Conservation (phyloP, 1,140 invertebrate species). For the Oscheius sp. region DNA sequence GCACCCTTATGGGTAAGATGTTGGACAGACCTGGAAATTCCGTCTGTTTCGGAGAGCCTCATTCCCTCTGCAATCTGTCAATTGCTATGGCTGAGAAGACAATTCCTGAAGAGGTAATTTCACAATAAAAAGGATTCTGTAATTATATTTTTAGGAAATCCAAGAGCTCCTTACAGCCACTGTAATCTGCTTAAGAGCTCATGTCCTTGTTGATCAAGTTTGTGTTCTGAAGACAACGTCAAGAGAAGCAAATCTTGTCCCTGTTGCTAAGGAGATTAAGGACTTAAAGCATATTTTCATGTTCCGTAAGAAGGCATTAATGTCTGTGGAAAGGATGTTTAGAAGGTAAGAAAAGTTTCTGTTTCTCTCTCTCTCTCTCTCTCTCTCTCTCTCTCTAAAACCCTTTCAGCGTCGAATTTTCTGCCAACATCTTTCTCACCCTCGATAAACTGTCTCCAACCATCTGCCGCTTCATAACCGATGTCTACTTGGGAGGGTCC, state of each 20-base stretch:
- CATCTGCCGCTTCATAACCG: no score
- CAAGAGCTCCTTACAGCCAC: not conserved
- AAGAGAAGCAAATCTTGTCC: slow-evolving; percentile 17
- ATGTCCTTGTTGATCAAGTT: slow-evolving; percentile 15
- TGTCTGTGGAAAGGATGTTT: not conserved
- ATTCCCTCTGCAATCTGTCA: not conserved
- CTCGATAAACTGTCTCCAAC: no score
- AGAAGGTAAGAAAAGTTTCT: slow-evolving; percentile 2
- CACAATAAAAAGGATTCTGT: not conserved
- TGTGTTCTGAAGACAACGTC: slow-evolving; percentile 29
- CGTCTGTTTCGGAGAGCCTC: slow-evolving; percentile 26
- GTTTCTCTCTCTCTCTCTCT: no score
- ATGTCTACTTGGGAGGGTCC: no score
- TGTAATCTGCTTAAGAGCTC: not conserved
- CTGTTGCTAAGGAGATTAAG: not conserved
- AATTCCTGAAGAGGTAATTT: not conserved
- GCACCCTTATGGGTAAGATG: slow-evolving; percentile 30
- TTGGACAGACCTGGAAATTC: not conserved
- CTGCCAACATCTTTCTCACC: no score
- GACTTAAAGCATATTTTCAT: slow-evolving; percentile 32
- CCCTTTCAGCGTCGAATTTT: no score
- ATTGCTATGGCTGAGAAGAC: not conserved
- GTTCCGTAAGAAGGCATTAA: slow-evolving; percentile 29
- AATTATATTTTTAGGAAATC: not conserved
- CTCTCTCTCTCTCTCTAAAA: no score